Evolutionary conservation across 2,888 invertebrate species (phyloP).

Genomic region (Eupeodes latifasciatus): DNA sequence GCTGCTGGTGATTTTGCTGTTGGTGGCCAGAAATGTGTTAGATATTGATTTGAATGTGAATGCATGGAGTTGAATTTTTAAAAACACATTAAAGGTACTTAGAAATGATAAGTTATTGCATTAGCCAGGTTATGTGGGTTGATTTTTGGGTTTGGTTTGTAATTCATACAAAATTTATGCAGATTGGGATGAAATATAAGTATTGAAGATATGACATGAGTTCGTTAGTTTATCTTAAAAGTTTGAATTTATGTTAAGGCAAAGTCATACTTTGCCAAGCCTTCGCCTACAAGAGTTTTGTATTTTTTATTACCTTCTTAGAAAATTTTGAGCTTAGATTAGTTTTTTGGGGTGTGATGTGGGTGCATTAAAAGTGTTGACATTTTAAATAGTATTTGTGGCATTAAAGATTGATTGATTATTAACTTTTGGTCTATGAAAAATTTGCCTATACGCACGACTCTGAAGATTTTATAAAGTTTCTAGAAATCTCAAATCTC

Average conservation of each 20-base stretch:
- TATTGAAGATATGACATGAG: slow-evolving; percentile 21
- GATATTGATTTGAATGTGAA: slow-evolving; percentile 12
- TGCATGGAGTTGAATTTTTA: background rate
- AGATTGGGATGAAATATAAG: slow-evolving; percentile 29
- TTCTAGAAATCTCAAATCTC: no score
- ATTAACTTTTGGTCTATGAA: background rate
- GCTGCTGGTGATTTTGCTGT: background rate
- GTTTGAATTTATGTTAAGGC: background rate
- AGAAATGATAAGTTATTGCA: background rate
- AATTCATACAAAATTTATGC: slow-evolving; percentile 1
- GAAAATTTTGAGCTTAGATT: slow-evolving; percentile 17
- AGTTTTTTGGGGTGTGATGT: slow-evolving; percentile 14
- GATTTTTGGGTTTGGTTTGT: slow-evolving; percentile 25
- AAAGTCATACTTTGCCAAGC: background rate
- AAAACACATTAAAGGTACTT: background rate
- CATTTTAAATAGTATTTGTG: background rate
- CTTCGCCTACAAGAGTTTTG: slow-evolving; percentile 3
- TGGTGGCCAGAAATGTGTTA: slow-evolving; percentile 23
- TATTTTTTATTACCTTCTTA: background rate
- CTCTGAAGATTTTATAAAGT: no score
- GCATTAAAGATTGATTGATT: background rate
- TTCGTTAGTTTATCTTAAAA: background rate
- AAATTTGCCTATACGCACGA: no score
- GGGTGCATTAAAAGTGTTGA: slow-evolving; percentile 23
- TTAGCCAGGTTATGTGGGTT: slow-evolving; percentile 21